A percentile compares a stretch with the other conserved stretches of the same genome.
Evolutionary conservation across 2,113 vertebrate species (phyloP).

Genomic region (Muntiacus muntjak): DNA sequence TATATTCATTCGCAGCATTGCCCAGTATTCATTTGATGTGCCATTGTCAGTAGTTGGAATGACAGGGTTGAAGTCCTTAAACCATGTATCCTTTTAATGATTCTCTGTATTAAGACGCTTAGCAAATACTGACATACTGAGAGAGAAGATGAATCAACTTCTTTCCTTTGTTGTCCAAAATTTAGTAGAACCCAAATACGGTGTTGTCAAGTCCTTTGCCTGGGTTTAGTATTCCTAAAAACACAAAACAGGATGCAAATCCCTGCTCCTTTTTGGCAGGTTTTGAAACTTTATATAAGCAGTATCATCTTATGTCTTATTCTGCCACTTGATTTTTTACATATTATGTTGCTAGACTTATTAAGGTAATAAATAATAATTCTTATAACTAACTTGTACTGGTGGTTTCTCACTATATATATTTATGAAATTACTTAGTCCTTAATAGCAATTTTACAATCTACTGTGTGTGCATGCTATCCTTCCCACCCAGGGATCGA

Average conservation of each 20-base stretch:
- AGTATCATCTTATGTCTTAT: neutral
- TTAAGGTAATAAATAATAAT: neutral
- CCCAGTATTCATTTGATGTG: neutral
- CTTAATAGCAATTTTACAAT: neutral
- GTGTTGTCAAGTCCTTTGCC: neutral
- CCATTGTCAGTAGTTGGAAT: neutral
- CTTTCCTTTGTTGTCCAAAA: neutral
- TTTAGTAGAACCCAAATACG: neutral
- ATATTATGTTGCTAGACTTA: neutral
- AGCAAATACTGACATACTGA: slow-evolving; percentile 1
- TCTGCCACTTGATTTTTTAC: neutral
- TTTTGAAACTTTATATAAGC: slow-evolving; percentile 13
- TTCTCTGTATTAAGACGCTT: neutral
- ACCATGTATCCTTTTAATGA: neutral
- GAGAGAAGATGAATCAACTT: neutral
- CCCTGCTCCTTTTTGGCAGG: neutral
- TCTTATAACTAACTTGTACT: neutral
- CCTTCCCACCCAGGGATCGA: neutral
- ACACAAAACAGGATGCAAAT: neutral
- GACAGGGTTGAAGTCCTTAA: neutral
- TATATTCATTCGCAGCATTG: neutral
- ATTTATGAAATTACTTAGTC: slow-evolving; percentile 4
- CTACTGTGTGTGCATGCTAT: neutral
- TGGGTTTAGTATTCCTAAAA: neutral
- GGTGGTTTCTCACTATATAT: neutral